Percentiles rank a stretch among this genome's conserved stretches.
These are phyloP conservation scores for Drosophila serrata DNA, from an alignment of 1,140 invertebrate species.

Conservation along the genomic window DNA sequence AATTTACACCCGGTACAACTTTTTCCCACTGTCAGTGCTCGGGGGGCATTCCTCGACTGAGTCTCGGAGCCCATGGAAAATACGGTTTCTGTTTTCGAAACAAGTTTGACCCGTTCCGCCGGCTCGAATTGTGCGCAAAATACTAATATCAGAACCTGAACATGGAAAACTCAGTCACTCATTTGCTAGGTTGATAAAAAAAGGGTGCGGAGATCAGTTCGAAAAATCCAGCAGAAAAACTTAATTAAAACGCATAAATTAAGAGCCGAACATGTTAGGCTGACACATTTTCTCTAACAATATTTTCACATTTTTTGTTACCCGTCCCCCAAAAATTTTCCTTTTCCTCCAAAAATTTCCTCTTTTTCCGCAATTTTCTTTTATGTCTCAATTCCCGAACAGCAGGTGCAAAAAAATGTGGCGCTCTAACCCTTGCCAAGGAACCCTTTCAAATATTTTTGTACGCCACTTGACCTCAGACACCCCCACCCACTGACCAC, in stretches of 20 bases:
- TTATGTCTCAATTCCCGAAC: slow-evolving; percentile 77
- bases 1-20: slow-evolving; percentile 48
- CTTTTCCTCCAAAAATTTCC: slow-evolving; percentile 29
- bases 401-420: slow-evolving; percentile 76
- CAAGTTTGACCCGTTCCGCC: slow-evolving; percentile 75
- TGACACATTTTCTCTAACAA: slow-evolving; percentile 67
- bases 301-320: slow-evolving; percentile 28
- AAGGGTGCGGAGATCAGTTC: slow-evolving; percentile 41
- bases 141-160: slow-evolving; percentile 52
- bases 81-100: slow-evolving; percentile 69
- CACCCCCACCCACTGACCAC: slow-evolving; percentile 25
- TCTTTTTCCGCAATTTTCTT: slow-evolving; percentile 54
- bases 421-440: slow-evolving; percentile 41
- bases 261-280: slow-evolving; percentile 66
- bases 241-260: slow-evolving; percentile 82
- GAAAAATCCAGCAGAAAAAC: slow-evolving; percentile 45
- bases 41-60: slow-evolving; percentile 41
- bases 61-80: slow-evolving; percentile 67
- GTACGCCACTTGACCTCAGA: slow-evolving; percentile 56
- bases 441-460: slow-evolving; percentile 67
- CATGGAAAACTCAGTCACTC: slow-evolving; percentile 15
- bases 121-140: slow-evolving; percentile 43
- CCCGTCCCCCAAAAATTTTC: background rate
- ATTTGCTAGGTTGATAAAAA: slow-evolving; percentile 1
- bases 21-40: slow-evolving; percentile 32